Conservation (phyloP, 2,797 vertebrate genomes). For the Enteromius trimaculatus region DNA sequence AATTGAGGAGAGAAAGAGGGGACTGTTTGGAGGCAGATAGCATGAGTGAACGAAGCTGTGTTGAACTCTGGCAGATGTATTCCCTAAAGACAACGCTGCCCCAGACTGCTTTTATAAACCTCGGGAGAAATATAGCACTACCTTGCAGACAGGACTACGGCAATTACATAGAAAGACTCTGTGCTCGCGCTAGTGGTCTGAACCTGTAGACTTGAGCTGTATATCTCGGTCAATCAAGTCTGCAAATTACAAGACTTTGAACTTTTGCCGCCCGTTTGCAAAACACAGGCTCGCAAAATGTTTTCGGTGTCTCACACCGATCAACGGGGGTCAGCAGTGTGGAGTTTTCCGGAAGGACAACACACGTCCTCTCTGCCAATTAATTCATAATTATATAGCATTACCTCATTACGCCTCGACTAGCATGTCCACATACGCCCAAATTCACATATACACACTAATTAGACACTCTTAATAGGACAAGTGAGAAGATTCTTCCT, state of each 20-base stretch:
- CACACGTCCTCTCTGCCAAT: neutral
- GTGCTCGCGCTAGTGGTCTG: neutral
- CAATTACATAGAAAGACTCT: slow-evolving; percentile 59
- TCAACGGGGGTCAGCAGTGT: slow-evolving; percentile 6
- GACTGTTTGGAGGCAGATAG: slow-evolving; percentile 44
- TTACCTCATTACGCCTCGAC: slow-evolving; percentile 39
- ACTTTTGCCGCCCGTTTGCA: neutral
- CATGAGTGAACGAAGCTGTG: slow-evolving; percentile 54
- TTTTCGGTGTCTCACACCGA: neutral
- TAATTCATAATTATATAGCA: slow-evolving; percentile 36
- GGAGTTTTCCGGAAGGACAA: neutral
- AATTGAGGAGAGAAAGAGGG: slow-evolving; percentile 19
- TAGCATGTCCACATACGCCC: slow-evolving; percentile 56
- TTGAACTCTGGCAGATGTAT: slow-evolving; percentile 60
- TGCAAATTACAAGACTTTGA: slow-evolving; percentile 21
- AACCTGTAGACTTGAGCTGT: slow-evolving; percentile 14
- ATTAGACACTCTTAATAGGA: slow-evolving; percentile 40
- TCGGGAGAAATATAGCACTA: slow-evolving; percentile 56
- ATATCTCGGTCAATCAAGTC: slow-evolving; percentile 15
- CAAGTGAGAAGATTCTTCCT: slow-evolving; percentile 36
- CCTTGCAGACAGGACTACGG: slow-evolving; percentile 50
- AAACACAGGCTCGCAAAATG: neutral
- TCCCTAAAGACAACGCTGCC: slow-evolving; percentile 53
- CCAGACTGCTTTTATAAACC: slow-evolving; percentile 60
- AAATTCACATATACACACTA: slow-evolving; percentile 42